These are phyloP conservation scores for Lepus oiostolus DNA, from an alignment of 2,797 vertebrate species.

Conservation along the genomic window DNA sequence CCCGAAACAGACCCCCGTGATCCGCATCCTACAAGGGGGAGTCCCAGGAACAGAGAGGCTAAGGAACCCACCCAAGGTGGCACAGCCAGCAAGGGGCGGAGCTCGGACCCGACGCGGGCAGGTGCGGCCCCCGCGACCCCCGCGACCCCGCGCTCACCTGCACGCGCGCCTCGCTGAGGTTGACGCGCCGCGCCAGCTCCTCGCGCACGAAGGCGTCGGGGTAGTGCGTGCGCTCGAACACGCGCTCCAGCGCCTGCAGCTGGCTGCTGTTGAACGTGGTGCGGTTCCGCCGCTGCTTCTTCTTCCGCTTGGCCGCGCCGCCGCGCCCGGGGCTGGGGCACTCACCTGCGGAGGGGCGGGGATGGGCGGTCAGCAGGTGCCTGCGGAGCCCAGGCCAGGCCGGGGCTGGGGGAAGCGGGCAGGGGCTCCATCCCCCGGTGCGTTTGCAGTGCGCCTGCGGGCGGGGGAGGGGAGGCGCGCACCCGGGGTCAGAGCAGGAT, in stretches of 20 bases:
- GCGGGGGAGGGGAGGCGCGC: too few relatives aligned
- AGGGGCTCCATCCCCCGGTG: too few relatives aligned
- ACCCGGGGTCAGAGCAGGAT: too few relatives aligned
- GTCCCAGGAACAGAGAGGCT: not conserved
- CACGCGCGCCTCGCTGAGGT: constrained; percentile 92
- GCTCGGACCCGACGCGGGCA: too few relatives aligned
- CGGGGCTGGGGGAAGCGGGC: too few relatives aligned
- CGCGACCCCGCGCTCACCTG: constrained; percentile 87
- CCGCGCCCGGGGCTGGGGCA: constrained; percentile 85
- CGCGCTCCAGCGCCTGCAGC: constrained; percentile 91
- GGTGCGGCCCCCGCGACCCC: too few relatives aligned
- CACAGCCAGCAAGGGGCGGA: not conserved
- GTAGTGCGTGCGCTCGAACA: constrained; percentile 92
- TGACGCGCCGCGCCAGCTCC: constrained; percentile 91
- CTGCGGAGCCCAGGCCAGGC: not conserved
- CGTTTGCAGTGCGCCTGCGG: too few relatives aligned
- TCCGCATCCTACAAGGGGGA: not conserved
- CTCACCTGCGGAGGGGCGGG: constrained; percentile 81
- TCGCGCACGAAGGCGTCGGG: constrained; percentile 91
- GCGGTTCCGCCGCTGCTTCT: constrained; percentile 92
- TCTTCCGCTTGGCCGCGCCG: constrained; percentile 88
- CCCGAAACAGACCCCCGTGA: not conserved
- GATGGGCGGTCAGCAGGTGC: not conserved
- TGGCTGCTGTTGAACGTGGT: constrained; percentile 93
- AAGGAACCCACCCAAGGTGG: not conserved